Evolutionary conservation across 2,113 vertebrate genomes (phyloP).

Genomic region (Dicrurus megarhynchus): DNA sequence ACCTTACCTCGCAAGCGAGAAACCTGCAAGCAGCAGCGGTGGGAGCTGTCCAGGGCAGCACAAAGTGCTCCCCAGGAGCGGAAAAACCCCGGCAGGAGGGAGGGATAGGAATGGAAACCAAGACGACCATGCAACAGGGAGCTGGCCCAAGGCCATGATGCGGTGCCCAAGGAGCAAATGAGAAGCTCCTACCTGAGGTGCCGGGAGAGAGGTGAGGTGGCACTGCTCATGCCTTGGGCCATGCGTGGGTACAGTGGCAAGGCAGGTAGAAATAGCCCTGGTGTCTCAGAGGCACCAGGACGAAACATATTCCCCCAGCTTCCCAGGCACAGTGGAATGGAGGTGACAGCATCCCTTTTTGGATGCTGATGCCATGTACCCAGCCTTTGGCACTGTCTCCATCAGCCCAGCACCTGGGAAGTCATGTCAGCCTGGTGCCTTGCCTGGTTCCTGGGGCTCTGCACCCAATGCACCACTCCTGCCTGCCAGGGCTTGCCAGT

Average conservation of each 20-base stretch:
- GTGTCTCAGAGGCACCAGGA: background rate
- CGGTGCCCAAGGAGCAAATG: slow-evolving; percentile 47
- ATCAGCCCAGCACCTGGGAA: background rate
- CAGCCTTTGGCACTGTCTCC: background rate
- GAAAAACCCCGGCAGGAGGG: background rate
- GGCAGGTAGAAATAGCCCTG: background rate
- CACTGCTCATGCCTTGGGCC: background rate
- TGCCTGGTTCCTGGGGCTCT: background rate
- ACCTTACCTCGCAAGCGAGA: background rate
- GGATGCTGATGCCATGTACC: background rate
- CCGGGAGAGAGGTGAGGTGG: background rate
- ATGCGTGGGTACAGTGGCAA: fast-evolving
- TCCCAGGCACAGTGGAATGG: background rate
- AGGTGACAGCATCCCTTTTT: background rate
- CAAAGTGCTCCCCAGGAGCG: background rate
- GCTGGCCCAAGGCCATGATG: slow-evolving; percentile 50
- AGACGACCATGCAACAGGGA: background rate
- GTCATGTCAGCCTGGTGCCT: background rate
- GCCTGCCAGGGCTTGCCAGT: background rate
- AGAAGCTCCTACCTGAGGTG: slow-evolving; percentile 4
- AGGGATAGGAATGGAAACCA: background rate
- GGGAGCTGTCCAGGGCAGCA: background rate
- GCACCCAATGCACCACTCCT: background rate
- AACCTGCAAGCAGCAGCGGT: fast-evolving
- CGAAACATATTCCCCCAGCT: fast-evolving